phyloP scores from a whole-genome alignment of 2,888 invertebrate species.

The Heteropelma amictum region DNA sequence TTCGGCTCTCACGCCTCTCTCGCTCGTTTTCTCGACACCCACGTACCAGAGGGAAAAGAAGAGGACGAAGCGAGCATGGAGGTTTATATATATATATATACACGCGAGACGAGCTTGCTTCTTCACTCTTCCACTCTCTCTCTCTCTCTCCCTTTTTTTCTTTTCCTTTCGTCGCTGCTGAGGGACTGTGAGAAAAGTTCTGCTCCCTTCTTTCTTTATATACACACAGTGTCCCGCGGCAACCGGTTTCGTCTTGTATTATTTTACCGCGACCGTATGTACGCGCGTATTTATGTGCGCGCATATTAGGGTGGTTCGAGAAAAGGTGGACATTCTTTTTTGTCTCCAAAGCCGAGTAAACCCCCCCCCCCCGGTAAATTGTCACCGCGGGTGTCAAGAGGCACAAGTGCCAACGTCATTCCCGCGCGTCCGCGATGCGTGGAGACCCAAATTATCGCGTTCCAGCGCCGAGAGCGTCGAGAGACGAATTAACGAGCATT shows the following conservation, averaged over 20 bases:
- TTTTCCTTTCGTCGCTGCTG: constrained; percentile 20
- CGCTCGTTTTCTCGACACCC: constrained; percentile 39
- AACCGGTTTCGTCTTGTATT: constrained; percentile 38
- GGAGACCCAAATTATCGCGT: constrained; percentile 18
- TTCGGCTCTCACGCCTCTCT: constrained; percentile 43
- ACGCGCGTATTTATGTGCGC: not conserved
- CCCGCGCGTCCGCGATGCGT: not conserved
- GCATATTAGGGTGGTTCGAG: too few relatives aligned
- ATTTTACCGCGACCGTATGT: not conserved
- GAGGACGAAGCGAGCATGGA: too few relatives aligned
- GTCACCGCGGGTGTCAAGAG: not conserved
- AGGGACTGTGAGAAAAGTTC: constrained; percentile 36
- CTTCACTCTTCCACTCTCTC: constrained; percentile 1
- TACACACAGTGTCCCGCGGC: not conserved
- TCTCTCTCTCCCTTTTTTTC: not conserved
- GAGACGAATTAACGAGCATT: constrained; percentile 25
- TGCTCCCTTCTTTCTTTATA: constrained; percentile 22
- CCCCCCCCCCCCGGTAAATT: not conserved
- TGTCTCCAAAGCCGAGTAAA: too few relatives aligned
- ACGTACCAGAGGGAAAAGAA: constrained; percentile 42
- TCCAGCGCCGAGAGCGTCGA: not conserved
- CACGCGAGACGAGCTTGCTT: too few relatives aligned
- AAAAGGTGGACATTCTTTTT: too few relatives aligned
- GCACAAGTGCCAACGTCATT: constrained; percentile 23
- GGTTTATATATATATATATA: too few relatives aligned